Evolutionary conservation across 2,797 vertebrate genomes (phyloP), one percentile per base, ranked within the genome.

Genomic region (Molothrus ater): DNA sequence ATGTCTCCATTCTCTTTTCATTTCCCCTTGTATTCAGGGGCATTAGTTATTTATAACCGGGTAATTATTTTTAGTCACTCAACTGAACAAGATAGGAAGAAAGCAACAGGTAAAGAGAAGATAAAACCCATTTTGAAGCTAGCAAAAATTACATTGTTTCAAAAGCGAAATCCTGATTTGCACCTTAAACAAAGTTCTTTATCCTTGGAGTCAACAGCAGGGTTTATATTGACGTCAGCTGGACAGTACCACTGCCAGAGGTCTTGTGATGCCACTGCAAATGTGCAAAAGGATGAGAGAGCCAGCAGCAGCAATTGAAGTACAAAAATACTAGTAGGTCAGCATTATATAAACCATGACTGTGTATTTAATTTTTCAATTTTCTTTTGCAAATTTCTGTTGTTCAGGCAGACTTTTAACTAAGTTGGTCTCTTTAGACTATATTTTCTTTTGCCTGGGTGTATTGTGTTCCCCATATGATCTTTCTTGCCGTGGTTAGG

Each of bases 11-110:
- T 70, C 95, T 93, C 63, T 88, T 93, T 87, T 86, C 3, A 90
- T 96, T 96, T 95, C 66, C 66, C 53, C 63, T 86, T 73, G 68
- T 86, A 76, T 64, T 92, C 92, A 80, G 40, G 34, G n/a, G 7
- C 70, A 95, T 96, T 86, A 90, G 28, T 96, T 92, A 94, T 94
- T 97, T 91, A 96, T 96, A 90, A 86, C 36, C 45, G 84, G 71
- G 42, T 78, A 76, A 45, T 88, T 86, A 85, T 69, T 96, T 96
- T 90, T 71, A 79, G 63, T 66, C 61, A 87, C 59, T 56, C 76
- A 80, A 24, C 36, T 75, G 90, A 91, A 91, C 8, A 20, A 74
- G 36, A 63, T 24, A 85, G 59, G 40, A 90, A 90, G 51, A 80
- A 93, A 75, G 70, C 66, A 94, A 81, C 45, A 54, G 54, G 26